phyloP scores from a whole-genome alignment of 2,888 invertebrate genomes.

The Sinohyriopsis cumingii region DNA sequence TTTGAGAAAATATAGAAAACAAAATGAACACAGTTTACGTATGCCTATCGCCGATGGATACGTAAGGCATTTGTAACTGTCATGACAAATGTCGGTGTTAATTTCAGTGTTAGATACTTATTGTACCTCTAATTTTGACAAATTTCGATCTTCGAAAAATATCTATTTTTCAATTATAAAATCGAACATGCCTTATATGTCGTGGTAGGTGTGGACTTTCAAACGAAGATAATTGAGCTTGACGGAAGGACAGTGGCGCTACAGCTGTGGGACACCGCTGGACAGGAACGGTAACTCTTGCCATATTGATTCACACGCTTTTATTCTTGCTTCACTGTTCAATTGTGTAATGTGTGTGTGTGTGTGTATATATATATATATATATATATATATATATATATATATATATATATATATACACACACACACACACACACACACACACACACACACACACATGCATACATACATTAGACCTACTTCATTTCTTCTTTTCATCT shows the following conservation, averaged over 20 bases:
- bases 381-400: too few relatives aligned
- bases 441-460: too few relatives aligned
- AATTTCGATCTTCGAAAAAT: not conserved
- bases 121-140: not conserved
- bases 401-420: too few relatives aligned
- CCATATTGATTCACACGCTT: not conserved
- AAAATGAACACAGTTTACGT: too few relatives aligned
- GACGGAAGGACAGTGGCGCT: constrained; percentile 76
- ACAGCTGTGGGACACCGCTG: constrained; percentile 78
- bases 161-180: not conserved
- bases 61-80: too few relatives aligned
- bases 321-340: constrained; percentile 67
- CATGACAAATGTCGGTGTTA: too few relatives aligned
- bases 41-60: too few relatives aligned
- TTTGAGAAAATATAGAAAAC: too few relatives aligned
- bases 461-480: too few relatives aligned
- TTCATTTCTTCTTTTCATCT: too few relatives aligned
- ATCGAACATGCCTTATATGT: not conserved
- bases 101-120: too few relatives aligned
- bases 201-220: constrained; percentile 70
- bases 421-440: too few relatives aligned
- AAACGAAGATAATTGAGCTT: constrained; percentile 74
- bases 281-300: constrained; percentile 73
- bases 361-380: not conserved
- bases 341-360: not conserved